phyloP scores from a whole-genome alignment of 2,888 invertebrate species.

The Orthonychiurus folsomi region DNA sequence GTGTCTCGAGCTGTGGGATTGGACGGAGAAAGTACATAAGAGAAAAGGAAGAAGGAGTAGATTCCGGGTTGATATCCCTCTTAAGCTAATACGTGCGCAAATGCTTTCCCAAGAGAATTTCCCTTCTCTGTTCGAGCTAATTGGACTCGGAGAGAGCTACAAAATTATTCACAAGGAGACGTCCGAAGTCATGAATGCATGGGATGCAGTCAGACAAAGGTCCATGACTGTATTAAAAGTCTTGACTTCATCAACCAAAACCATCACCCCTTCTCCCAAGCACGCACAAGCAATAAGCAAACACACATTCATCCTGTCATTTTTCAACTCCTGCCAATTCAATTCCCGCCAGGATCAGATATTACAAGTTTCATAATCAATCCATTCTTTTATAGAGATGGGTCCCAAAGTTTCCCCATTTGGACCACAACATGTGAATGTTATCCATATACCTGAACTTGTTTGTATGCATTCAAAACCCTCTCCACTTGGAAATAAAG shows the following conservation, averaged over 20 bases:
- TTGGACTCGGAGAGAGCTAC: slow-evolving; percentile 33
- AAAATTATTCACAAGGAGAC: slow-evolving; percentile 32
- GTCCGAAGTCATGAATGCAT: background rate
- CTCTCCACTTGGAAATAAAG: too few relatives aligned
- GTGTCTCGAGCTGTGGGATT: too few relatives aligned
- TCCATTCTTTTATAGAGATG: too few relatives aligned
- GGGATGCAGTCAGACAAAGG: background rate
- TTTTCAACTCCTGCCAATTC: background rate
- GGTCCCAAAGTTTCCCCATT: too few relatives aligned
- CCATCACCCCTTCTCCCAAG: background rate
- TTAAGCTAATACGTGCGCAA: slow-evolving; percentile 25
- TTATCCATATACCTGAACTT: too few relatives aligned
- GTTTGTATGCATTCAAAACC: too few relatives aligned
- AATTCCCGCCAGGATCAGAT: background rate
- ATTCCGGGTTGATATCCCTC: slow-evolving; percentile 10
- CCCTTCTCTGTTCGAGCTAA: slow-evolving; percentile 30
- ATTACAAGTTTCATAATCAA: background rate
- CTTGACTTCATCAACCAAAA: background rate
- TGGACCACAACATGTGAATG: too few relatives aligned
- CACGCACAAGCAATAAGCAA: background rate
- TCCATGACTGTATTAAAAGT: slow-evolving; percentile 1
- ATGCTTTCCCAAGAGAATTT: slow-evolving; percentile 31
- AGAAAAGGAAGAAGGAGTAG: background rate
- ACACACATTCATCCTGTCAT: too few relatives aligned
- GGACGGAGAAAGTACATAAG: too few relatives aligned